Conservation (phyloP, 2,888 invertebrate genomes). For the Anarsia innoxiella region DNA sequence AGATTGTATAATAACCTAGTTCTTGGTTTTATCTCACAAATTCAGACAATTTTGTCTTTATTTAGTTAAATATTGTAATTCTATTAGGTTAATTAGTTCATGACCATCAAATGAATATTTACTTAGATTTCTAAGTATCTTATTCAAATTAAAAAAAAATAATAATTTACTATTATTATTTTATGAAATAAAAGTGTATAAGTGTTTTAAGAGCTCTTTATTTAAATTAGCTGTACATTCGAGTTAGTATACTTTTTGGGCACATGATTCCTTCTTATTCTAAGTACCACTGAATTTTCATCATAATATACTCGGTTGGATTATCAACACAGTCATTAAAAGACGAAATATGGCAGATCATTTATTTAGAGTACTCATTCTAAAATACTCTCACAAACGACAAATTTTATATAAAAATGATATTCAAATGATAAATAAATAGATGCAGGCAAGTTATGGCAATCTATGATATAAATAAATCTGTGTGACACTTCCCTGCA, state of each 20-base stretch:
- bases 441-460: slow-evolving; percentile 74
- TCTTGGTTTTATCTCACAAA: too few species aligned
- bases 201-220: slow-evolving; percentile 65
- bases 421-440: slow-evolving; percentile 58
- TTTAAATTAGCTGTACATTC: slow-evolving; percentile 76
- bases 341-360: slow-evolving; percentile 74
- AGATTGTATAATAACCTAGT: too few species aligned
- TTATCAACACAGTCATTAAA: slow-evolving; percentile 68
- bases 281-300: slow-evolving; percentile 58
- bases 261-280: slow-evolving; percentile 71
- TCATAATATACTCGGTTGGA: slow-evolving; percentile 54
- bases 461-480: slow-evolving; percentile 64
- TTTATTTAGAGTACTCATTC: slow-evolving; percentile 69
- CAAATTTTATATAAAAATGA: slow-evolving; percentile 54
- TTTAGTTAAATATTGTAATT: too few species aligned
- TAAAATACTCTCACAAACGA: slow-evolving; percentile 68
- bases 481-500: slow-evolving; percentile 69
- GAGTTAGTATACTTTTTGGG: slow-evolving; percentile 75
- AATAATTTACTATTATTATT: too few species aligned
- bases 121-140: slow-evolving; percentile 4
- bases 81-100: too few species aligned
- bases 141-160: too few species aligned
- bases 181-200: slow-evolving; percentile 11
- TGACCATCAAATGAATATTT: background rate
- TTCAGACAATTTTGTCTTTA: too few species aligned